A percentile compares a stretch with the other conserved stretches of the same genome.
Conservation (phyloP, 2,888 invertebrate genomes). For the Anoplius nigerrimus region DNA sequence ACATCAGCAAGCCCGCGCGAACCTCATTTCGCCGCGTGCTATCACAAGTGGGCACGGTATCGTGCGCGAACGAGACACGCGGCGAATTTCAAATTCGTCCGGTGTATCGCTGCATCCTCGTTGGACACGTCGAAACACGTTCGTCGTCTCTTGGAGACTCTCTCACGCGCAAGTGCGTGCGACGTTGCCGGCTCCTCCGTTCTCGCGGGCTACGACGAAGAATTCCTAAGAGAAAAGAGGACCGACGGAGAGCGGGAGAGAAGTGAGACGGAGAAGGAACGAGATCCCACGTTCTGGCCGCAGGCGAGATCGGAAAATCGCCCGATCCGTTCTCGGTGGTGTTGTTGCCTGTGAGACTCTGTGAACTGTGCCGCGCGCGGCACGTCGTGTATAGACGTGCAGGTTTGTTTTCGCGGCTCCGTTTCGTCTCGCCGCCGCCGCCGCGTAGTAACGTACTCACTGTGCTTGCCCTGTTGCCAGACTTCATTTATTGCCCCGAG, state of each 20-base stretch:
- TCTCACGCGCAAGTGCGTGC: constrained; percentile 60
- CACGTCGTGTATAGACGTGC: constrained; percentile 10
- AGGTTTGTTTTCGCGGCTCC: constrained; percentile 32
- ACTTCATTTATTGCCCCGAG: constrained; percentile 16
- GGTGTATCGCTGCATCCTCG: constrained; percentile 27
- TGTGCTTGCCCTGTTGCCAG: constrained; percentile 50
- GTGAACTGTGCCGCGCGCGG: constrained; percentile 1
- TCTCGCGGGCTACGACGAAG: constrained; percentile 32
- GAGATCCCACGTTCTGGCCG: not conserved
- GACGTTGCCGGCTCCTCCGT: constrained; percentile 54
- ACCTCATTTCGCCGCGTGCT: too few relatives aligned
- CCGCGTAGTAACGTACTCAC: constrained; percentile 32
- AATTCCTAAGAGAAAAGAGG: constrained; percentile 6
- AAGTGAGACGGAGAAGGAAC: not conserved
- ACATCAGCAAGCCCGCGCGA: too few relatives aligned
- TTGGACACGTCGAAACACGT: constrained; percentile 52
- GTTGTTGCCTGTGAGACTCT: not conserved
- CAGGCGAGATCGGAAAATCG: not conserved
- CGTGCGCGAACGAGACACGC: not conserved
- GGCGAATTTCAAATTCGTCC: constrained; percentile 20
- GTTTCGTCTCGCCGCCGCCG: constrained; percentile 29
- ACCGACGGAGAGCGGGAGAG: not conserved
- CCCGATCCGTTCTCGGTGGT: not conserved
- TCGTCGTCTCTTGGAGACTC: constrained; percentile 34
- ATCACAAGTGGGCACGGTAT: not conserved